Percentiles rank a stretch among this genome's conserved stretches.
Evolutionary conservation across 2,888 invertebrate species (phyloP).

Genomic region (Sinotaia quadrata): DNA sequence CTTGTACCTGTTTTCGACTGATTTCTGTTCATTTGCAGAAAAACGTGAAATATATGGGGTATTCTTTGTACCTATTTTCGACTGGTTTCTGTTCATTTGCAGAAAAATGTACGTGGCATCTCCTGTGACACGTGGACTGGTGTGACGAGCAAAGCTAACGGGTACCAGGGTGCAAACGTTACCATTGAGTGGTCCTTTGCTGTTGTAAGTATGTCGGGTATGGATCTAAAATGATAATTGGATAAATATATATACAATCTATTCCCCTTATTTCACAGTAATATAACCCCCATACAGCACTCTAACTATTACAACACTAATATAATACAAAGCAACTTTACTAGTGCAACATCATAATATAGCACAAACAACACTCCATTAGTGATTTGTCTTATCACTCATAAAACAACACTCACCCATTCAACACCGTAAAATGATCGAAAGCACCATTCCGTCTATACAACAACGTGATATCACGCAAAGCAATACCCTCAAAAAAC

Average conservation of each 20-base stretch:
- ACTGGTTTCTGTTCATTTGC: background rate
- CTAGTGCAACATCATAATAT: too few species aligned
- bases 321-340: too few species aligned
- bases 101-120: background rate
- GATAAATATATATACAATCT: background rate
- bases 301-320: too few species aligned
- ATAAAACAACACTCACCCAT: too few species aligned
- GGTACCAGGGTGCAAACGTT: background rate
- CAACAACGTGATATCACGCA: too few species aligned
- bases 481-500: too few species aligned
- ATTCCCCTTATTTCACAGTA: background rate
- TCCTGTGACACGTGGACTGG: conserved; percentile 5
- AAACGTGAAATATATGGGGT: background rate
- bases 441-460: too few species aligned
- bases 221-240: background rate
- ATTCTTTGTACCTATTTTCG: background rate
- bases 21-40: background rate
- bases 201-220: background rate
- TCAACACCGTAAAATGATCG: too few species aligned
- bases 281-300: background rate
- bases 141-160: background rate
- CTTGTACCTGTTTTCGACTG: background rate
- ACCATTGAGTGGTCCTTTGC: conserved; percentile 4
- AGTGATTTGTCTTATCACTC: too few species aligned
- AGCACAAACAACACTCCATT: too few species aligned